phyloP scores from a whole-genome alignment of 1,140 invertebrate genomes.

The Antheraea mylitta region DNA sequence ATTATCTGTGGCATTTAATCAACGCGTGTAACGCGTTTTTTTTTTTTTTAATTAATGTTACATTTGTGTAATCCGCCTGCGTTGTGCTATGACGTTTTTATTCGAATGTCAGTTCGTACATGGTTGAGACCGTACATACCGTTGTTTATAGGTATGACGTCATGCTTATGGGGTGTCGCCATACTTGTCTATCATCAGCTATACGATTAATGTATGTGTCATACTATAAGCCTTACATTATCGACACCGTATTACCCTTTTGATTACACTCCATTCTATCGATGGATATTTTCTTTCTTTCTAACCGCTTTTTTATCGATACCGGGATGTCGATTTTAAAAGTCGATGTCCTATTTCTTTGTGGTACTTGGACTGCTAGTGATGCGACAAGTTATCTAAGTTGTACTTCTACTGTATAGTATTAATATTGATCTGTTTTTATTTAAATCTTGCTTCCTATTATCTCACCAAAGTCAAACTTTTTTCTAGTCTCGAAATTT shows the following conservation, averaged over 20 bases:
- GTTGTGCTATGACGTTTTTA: slow-evolving; percentile 49
- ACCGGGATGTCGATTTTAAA: too few relatives aligned
- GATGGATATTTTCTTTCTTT: too few relatives aligned
- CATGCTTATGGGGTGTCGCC: slow-evolving; percentile 86
- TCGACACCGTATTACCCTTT: too few relatives aligned
- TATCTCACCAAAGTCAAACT: slow-evolving; percentile 35
- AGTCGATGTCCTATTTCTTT: too few relatives aligned
- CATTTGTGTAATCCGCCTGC: slow-evolving; percentile 32
- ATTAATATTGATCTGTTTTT: neutral
- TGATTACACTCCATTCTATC: too few relatives aligned
- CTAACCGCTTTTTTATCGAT: too few relatives aligned
- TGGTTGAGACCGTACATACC: slow-evolving; percentile 79
- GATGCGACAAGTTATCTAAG: neutral
- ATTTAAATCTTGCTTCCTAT: neutral
- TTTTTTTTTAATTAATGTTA: slow-evolving; percentile 25
- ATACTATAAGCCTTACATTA: too few relatives aligned
- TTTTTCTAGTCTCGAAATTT: slow-evolving; percentile 41
- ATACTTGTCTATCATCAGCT: slow-evolving; percentile 78
- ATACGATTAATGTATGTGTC: slow-evolving; percentile 46
- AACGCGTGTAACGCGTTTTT: slow-evolving; percentile 40
- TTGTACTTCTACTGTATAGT: neutral
- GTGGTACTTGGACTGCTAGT: too few relatives aligned
- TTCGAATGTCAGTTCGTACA: slow-evolving; percentile 58
- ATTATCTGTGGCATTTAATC: slow-evolving; percentile 64
- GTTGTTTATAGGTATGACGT: slow-evolving; percentile 83